These are phyloP conservation scores for Mamestra configurata DNA, from an alignment of 1,140 invertebrate genomes.

Conservation along the genomic window DNA sequence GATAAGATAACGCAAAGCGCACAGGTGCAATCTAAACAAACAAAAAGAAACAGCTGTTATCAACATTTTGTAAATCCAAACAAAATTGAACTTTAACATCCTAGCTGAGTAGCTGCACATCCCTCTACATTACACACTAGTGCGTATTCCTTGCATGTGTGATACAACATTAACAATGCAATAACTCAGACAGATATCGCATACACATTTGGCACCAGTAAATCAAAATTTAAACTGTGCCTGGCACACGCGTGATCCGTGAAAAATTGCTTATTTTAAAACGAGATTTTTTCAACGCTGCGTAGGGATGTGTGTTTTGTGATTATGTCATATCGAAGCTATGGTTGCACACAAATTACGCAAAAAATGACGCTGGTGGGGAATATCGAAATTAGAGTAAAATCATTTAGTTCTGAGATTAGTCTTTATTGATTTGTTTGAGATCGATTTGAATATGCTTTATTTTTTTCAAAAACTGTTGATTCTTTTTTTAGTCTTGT, in stretches of 20 bases:
- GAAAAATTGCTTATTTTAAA: slow-evolving; percentile 83
- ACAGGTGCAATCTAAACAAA: no score
- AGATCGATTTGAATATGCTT: no score
- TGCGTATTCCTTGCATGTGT: slow-evolving; percentile 7
- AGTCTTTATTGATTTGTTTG: no score
- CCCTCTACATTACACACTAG: not conserved
- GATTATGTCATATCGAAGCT: slow-evolving; percentile 44
- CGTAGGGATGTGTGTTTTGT: slow-evolving; percentile 48
- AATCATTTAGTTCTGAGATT: no score
- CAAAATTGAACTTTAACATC: not conserved
- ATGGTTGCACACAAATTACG: slow-evolving; percentile 43
- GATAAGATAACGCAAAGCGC: no score
- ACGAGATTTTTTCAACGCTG: slow-evolving; percentile 65
- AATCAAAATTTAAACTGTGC: slow-evolving; percentile 79
- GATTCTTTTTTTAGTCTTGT: no score
- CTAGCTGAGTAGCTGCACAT: not conserved
- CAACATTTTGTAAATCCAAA: not conserved
- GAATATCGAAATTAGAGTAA: no score
- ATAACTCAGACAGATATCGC: slow-evolving; percentile 79
- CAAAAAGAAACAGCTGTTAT: no score
- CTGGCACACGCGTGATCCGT: slow-evolving; percentile 73
- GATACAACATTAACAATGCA: slow-evolving; percentile 61
- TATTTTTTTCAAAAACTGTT: no score
- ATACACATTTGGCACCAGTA: slow-evolving; percentile 74
- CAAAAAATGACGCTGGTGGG: no score